Percentiles rank a stretch among this genome's conserved stretches.
Evolutionary conservation across 2,797 vertebrate genomes (phyloP).

Genomic region (Coregonus ussuriensis): DNA sequence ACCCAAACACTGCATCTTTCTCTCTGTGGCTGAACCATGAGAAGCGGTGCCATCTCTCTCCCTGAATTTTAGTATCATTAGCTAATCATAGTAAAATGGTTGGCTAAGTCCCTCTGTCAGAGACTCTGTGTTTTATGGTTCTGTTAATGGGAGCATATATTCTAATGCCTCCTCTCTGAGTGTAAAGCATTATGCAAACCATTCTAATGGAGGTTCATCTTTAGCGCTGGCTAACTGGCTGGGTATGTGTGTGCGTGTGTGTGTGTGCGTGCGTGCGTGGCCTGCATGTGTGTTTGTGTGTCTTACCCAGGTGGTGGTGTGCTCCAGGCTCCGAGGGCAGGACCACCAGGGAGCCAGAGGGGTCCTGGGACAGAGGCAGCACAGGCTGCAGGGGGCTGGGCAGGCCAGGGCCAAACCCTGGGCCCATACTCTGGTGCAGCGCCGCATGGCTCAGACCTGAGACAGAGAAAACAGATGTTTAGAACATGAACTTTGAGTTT

Average conservation of each 20-base stretch:
- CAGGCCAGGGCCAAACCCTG: conserved; percentile 87
- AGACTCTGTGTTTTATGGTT: conserved; percentile 2
- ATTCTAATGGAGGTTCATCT: conserved; percentile 3
- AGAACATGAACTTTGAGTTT: conserved; percentile 5
- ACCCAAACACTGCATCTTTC: conserved; percentile 25
- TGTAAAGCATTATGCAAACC: not conserved
- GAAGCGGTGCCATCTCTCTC: not conserved
- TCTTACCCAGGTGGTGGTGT: conserved; percentile 88
- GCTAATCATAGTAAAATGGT: conserved; percentile 73
- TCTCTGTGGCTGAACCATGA: conserved; percentile 48
- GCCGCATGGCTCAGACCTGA: conserved; percentile 88
- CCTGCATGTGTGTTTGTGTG: conserved; percentile 7
- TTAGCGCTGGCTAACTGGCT: not conserved
- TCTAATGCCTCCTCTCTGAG: not conserved
- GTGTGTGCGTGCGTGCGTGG: conserved; percentile 4
- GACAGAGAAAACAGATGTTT: not conserved
- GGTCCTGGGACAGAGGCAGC: conserved; percentile 89
- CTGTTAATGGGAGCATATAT: conserved; percentile 3
- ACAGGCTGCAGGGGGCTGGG: conserved; percentile 88
- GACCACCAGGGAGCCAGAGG: conserved; percentile 83
- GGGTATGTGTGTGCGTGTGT: not conserved
- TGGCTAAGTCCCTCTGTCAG: conserved; percentile 45
- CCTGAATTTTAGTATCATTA: conserved; percentile 76
- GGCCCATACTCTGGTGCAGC: conserved; percentile 87
- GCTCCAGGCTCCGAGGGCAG: conserved; percentile 87